A percentile compares a stretch with the other conserved stretches of the same genome.
Conservation (phyloP, 1,140 invertebrate genomes). For the Ridgeia piscesae region DNA sequence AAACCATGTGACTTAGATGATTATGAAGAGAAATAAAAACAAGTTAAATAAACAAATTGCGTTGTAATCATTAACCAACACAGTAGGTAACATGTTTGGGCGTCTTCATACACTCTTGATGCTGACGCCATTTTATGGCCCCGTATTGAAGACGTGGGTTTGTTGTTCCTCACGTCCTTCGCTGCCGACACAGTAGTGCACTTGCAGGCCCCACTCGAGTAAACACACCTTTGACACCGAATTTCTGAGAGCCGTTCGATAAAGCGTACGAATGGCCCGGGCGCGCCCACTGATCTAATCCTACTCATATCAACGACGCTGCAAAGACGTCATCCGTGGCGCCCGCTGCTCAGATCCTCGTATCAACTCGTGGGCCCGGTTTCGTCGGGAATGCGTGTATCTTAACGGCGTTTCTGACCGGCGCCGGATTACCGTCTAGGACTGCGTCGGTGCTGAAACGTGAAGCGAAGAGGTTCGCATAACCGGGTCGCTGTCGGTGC, state of each 20-base stretch:
- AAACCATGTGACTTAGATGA: too few species aligned
- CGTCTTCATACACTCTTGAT: too few species aligned
- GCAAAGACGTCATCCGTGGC: not conserved
- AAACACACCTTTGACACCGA: not conserved
- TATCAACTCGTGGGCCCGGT: not conserved
- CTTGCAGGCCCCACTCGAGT: not conserved
- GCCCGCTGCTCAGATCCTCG: not conserved
- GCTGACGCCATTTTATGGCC: too few species aligned
- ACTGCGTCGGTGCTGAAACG: not conserved
- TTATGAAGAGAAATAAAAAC: too few species aligned
- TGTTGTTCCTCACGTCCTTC: not conserved
- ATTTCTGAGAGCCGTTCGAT: not conserved
- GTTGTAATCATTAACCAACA: too few species aligned
- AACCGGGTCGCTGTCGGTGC: not conserved
- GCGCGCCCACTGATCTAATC: not conserved
- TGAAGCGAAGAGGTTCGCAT: not conserved
- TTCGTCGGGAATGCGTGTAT: not conserved
- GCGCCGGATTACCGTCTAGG: not conserved
- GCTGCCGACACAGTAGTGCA: not conserved
- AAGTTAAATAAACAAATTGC: too few species aligned
- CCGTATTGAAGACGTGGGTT: too few species aligned
- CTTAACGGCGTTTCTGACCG: not conserved
- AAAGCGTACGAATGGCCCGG: not conserved
- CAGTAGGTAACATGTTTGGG: too few species aligned
- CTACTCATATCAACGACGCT: not conserved